Percentiles rank a stretch among this genome's conserved stretches.
Conservation (phyloP, 2,888 invertebrate species). For the Archaeoteleia sp. region DNA sequence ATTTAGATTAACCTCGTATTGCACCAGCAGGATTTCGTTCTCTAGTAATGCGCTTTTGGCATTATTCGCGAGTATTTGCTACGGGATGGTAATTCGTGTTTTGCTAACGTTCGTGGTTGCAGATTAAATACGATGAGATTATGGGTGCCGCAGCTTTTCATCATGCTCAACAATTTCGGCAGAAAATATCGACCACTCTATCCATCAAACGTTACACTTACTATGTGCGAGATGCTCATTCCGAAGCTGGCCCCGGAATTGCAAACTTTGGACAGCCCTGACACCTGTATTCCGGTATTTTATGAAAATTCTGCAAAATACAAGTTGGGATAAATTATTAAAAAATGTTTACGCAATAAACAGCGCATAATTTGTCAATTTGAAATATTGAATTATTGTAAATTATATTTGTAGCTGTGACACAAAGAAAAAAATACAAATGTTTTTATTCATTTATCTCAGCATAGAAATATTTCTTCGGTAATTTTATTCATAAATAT, state of each 20-base stretch:
- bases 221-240: slow-evolving; percentile 74
- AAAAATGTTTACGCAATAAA: no score
- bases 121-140: slow-evolving; percentile 78
- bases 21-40: background rate
- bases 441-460: no score
- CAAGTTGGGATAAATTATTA: slow-evolving; percentile 12
- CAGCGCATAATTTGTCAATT: no score
- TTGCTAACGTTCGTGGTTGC: slow-evolving; percentile 50
- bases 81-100: slow-evolving; percentile 3
- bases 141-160: slow-evolving; percentile 79
- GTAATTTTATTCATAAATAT: no score
- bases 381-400: no score
- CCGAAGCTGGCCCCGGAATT: slow-evolving; percentile 32
- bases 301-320: background rate
- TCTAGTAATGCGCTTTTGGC: slow-evolving; percentile 7
- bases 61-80: background rate
- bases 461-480: no score
- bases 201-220: slow-evolving; percentile 64
- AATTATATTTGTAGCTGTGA: no score
- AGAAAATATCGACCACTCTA: slow-evolving; percentile 56
- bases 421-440: no score
- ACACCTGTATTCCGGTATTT: slow-evolving; percentile 36
- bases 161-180: slow-evolving; percentile 77
- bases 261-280: slow-evolving; percentile 2
- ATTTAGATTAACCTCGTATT: background rate